Conservation (phyloP, 2,113 vertebrate genomes). For the Spilogale gracilis region DNA sequence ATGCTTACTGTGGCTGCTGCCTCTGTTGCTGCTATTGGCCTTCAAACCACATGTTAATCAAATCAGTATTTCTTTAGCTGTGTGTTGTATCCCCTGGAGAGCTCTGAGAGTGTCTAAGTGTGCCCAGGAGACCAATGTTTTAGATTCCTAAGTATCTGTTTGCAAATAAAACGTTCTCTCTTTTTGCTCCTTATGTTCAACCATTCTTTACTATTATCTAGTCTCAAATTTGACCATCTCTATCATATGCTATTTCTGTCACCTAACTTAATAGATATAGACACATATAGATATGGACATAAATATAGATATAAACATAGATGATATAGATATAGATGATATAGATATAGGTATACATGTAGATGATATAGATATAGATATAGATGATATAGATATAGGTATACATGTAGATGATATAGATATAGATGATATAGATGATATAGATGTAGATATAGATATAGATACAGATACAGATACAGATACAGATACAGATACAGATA, state of each 20-base stretch:
- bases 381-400: too few species aligned
- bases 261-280: neutral
- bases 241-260: neutral
- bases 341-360: neutral
- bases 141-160: neutral
- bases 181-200: neutral
- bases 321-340: neutral
- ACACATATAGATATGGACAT: neutral
- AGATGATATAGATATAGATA: neutral
- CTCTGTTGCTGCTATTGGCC: neutral
- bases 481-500: too few species aligned
- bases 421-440: neutral
- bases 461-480: neutral
- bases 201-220: neutral
- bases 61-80: neutral
- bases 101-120: neutral
- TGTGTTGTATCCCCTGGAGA: neutral
- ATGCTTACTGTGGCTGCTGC: neutral
- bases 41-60: slow-evolving; percentile 1
- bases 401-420: neutral
- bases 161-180: neutral
- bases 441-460: neutral
- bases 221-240: neutral
- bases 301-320: too few species aligned
- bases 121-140: neutral